Conservation (phyloP, 2,888 invertebrate genomes). For the Calameuta filiformis region DNA sequence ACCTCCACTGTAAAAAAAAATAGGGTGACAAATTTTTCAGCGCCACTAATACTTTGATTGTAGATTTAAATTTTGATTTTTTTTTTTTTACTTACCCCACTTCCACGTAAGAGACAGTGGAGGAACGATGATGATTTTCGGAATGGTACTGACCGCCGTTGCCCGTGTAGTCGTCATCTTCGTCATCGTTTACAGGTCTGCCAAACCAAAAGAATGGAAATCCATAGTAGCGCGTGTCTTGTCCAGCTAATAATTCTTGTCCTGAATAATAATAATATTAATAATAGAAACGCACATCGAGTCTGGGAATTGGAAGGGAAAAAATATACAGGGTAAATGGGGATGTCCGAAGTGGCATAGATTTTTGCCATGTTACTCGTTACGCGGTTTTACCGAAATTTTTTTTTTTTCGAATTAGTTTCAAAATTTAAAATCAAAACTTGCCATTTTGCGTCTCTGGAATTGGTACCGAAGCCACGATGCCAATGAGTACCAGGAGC, state of each 20-base stretch:
- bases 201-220: conserved; percentile 38
- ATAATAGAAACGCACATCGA: background rate
- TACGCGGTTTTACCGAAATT: fast-evolving
- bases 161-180: conserved; percentile 26
- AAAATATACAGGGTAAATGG: background rate
- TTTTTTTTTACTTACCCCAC: conserved; percentile 35
- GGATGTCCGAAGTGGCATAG: no score
- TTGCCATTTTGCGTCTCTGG: background rate
- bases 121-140: conserved; percentile 13
- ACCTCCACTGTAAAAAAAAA: conserved; percentile 37
- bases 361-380: no score
- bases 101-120: conserved; percentile 32
- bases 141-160: conserved; percentile 21
- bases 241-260: conserved; percentile 25
- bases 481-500: background rate
- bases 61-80: background rate
- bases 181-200: conserved; percentile 36
- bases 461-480: background rate
- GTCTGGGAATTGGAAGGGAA: background rate
- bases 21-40: background rate
- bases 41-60: background rate
- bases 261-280: conserved; percentile 1
- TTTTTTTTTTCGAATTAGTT: no score
- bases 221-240: conserved; percentile 30
- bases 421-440: background rate